Conservation (phyloP, 2,113 vertebrate species). For the Oreochromis spilurus region DNA sequence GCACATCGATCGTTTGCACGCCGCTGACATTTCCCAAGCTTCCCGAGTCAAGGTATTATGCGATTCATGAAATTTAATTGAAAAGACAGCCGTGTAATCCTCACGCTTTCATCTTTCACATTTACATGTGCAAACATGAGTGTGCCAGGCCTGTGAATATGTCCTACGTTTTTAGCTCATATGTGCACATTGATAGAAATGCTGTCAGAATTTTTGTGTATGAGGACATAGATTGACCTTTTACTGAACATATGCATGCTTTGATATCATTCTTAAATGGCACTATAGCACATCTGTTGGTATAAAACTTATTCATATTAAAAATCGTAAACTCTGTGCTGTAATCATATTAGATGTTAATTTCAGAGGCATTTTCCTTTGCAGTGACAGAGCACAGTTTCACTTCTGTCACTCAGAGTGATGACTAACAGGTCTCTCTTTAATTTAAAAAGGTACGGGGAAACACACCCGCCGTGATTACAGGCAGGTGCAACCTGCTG, state of each 20-base stretch:
- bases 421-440: background rate
- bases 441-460: background rate
- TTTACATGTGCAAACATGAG: constrained; percentile 9
- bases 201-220: background rate
- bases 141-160: background rate
- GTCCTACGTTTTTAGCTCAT: background rate
- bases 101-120: background rate
- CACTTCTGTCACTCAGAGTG: background rate
- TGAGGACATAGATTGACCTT: background rate
- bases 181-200: background rate
- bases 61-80: constrained; percentile 10
- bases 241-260: background rate
- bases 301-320: background rate
- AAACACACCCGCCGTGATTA: background rate
- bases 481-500: background rate
- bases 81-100: constrained; percentile 41
- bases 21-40: background rate
- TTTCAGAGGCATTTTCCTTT: background rate
- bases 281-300: background rate
- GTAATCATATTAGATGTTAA: background rate
- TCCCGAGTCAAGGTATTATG: background rate
- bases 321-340: background rate
- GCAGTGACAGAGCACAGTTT: background rate
- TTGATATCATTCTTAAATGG: background rate
- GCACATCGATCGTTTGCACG: background rate